Evolutionary conservation across 2,888 invertebrate species (phyloP).

Genomic region (Leptinotarsa haldemani): DNA sequence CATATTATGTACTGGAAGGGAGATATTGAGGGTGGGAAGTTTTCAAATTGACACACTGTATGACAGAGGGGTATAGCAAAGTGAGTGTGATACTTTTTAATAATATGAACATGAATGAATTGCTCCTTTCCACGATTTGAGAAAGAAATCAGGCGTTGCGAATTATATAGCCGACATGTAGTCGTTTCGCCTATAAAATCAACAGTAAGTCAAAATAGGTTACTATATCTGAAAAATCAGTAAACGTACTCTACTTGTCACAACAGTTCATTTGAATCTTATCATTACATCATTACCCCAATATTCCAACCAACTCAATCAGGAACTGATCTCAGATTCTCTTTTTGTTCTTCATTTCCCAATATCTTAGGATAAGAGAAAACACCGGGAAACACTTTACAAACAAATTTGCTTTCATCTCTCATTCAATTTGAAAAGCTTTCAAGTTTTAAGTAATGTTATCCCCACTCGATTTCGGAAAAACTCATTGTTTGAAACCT

Average conservation of each 20-base stretch:
- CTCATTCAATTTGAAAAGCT: slow-evolving; percentile 17
- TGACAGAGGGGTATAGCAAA: too few relatives aligned
- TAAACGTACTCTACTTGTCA: background rate
- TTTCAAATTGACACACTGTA: too few relatives aligned
- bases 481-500: slow-evolving; percentile 17
- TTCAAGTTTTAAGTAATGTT: slow-evolving; percentile 15
- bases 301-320: background rate
- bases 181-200: too few relatives aligned
- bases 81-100: too few relatives aligned
- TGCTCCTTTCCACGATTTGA: too few relatives aligned
- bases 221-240: background rate
- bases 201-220: background rate
- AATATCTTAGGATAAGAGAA: background rate
- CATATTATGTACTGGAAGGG: too few relatives aligned
- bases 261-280: background rate
- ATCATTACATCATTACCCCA: background rate
- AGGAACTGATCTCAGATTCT: background rate
- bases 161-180: too few relatives aligned
- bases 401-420: slow-evolving; percentile 15
- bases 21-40: too few relatives aligned
- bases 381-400: slow-evolving; percentile 15
- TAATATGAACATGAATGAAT: too few relatives aligned
- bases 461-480: slow-evolving; percentile 16
- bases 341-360: slow-evolving; percentile 3
- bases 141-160: too few relatives aligned